Conservation (phyloP, 1,140 invertebrate species). For the Homalodisca vitripennis region DNA sequence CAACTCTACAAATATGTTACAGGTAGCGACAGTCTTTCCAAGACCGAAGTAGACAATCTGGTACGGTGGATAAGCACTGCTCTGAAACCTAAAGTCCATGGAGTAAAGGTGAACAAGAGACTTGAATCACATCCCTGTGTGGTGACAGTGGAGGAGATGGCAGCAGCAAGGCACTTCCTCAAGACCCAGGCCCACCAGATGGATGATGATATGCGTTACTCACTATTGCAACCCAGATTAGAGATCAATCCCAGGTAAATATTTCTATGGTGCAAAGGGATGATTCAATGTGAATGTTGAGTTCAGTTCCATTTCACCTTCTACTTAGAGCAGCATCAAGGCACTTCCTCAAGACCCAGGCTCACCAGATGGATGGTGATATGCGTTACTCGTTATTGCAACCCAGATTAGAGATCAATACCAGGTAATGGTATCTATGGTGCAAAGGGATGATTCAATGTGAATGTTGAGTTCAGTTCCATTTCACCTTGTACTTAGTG, state of each 20-base stretch:
- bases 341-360: conserved; percentile 90
- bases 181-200: conserved; percentile 83
- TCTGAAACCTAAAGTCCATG: conserved; percentile 69
- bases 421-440: conserved; percentile 59
- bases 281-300: too few relatives aligned
- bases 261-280: neutral
- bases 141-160: conserved; percentile 90
- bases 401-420: conserved; percentile 92
- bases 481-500: too few relatives aligned
- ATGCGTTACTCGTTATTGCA: conserved; percentile 83
- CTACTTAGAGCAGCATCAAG: conserved; percentile 89
- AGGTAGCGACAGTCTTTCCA: conserved; percentile 66
- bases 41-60: conserved; percentile 71
- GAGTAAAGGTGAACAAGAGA: conserved; percentile 73
- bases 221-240: conserved; percentile 84
- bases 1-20: too few relatives aligned
- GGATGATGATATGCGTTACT: conserved; percentile 81
- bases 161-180: conserved; percentile 91
- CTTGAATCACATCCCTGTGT: conserved; percentile 58
- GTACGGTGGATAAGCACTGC: conserved; percentile 74
- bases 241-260: conserved; percentile 89
- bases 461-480: too few relatives aligned
- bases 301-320: too few relatives aligned
- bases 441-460: too few relatives aligned
- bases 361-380: conserved; percentile 80